These are phyloP conservation scores for Saguinus midas DNA, from an alignment of 2,113 vertebrate genomes.

Conservation along the genomic window DNA sequence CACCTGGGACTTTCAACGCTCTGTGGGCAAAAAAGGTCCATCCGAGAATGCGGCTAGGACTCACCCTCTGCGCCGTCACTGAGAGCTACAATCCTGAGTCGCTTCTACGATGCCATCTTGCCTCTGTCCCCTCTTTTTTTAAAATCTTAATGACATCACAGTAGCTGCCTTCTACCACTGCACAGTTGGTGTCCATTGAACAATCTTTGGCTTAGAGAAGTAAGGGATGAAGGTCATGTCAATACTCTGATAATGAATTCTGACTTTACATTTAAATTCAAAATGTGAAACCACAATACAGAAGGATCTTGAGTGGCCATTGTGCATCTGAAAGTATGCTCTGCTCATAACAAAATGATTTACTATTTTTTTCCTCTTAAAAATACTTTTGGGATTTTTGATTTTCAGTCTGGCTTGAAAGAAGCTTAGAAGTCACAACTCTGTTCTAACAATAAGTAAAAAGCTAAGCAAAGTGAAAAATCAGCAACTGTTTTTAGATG, in stretches of 20 bases:
- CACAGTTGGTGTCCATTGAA: slow-evolving; percentile 82
- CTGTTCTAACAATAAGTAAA: background rate
- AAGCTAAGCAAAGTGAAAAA: background rate
- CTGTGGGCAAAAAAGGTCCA: no score
- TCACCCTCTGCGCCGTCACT: no score
- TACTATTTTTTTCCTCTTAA: background rate
- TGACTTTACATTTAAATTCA: background rate
- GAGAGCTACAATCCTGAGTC: no score
- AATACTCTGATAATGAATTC: slow-evolving; percentile 86
- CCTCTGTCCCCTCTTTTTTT: no score
- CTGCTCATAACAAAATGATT: background rate
- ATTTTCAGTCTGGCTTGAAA: background rate
- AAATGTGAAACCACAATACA: background rate
- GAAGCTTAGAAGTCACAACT: background rate
- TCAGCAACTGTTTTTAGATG: background rate
- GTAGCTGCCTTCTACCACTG: slow-evolving; percentile 86
- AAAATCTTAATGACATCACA: slow-evolving; percentile 85
- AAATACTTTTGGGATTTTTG: background rate
- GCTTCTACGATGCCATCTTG: no score
- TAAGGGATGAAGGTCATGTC: slow-evolving; percentile 84
- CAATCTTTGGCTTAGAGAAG: slow-evolving; percentile 83
- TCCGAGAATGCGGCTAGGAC: no score
- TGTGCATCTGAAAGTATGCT: background rate
- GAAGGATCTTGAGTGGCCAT: background rate
- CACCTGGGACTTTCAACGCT: no score